These are phyloP conservation scores for Hofmannophila pseudospretella DNA, from an alignment of 2,888 invertebrate genomes.

Conservation along the genomic window DNA sequence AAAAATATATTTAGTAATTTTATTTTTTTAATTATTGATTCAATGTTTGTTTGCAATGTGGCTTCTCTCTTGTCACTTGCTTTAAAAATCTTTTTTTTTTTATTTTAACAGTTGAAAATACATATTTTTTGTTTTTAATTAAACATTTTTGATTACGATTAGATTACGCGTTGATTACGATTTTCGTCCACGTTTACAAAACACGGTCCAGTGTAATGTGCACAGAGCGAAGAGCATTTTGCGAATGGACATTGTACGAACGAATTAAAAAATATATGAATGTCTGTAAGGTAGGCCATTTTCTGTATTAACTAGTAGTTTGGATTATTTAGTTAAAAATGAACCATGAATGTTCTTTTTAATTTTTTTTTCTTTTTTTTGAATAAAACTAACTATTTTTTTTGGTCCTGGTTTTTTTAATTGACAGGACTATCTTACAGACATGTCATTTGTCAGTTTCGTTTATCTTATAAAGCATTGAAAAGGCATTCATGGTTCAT, in stretches of 20 bases:
- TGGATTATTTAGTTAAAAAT: conserved; percentile 20
- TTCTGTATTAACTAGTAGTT: conserved; percentile 37
- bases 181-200: conserved; percentile 9
- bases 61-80: conserved; percentile 66
- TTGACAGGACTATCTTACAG: conserved; percentile 64
- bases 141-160: not conserved
- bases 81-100: conserved; percentile 22
- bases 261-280: conserved; percentile 39
- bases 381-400: too few species aligned
- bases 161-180: not conserved
- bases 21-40: conserved; percentile 26
- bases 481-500: conserved; percentile 68
- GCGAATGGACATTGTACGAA: conserved; percentile 68
- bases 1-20: conserved; percentile 17
- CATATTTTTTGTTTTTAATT: conserved; percentile 7
- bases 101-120: conserved; percentile 5
- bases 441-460: conserved; percentile 53
- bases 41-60: conserved; percentile 75
- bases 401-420: conserved; percentile 19
- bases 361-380: conserved; percentile 18
- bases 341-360: conserved; percentile 68
- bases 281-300: conserved; percentile 77
- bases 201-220: conserved; percentile 20
- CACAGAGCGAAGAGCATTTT: conserved; percentile 59
- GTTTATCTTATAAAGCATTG: conserved; percentile 16